Evolutionary conservation across 2,113 vertebrate genomes (phyloP).

Genomic region (Xenopus borealis): DNA sequence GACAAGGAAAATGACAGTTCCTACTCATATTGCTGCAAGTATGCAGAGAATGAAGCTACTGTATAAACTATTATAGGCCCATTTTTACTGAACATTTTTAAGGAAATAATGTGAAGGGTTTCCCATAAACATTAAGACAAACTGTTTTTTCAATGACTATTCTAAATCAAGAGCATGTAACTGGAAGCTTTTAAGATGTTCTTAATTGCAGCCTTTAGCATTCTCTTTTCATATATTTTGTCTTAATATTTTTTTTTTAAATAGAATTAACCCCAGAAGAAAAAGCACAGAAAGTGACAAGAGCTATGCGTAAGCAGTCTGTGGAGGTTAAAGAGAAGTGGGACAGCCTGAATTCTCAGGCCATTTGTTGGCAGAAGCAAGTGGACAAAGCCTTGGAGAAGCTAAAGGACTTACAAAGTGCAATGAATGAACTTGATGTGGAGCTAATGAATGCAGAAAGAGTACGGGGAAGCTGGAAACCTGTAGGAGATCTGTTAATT

Average conservation of each 20-base stretch:
- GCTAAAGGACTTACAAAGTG: constrained; percentile 86
- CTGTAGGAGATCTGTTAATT: constrained; percentile 87
- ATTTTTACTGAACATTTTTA: too few relatives aligned
- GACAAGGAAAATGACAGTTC: too few relatives aligned
- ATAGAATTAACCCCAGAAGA: constrained; percentile 90
- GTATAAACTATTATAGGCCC: too few relatives aligned
- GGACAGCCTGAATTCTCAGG: constrained; percentile 80
- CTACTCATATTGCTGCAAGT: too few relatives aligned
- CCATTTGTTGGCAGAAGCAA: constrained; percentile 85
- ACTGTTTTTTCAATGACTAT: too few relatives aligned
- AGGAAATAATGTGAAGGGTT: too few relatives aligned
- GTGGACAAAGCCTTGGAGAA: constrained; percentile 85
- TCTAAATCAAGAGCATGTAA: too few relatives aligned
- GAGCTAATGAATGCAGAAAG: constrained; percentile 82
- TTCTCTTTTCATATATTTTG: too few relatives aligned
- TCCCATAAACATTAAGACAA: too few relatives aligned
- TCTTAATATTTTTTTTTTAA: constrained; percentile 19
- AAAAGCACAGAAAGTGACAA: constrained; percentile 83
- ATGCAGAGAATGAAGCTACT: too few relatives aligned
- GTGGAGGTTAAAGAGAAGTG: constrained; percentile 89
- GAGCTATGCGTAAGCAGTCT: constrained; percentile 92
- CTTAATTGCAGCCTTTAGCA: too few relatives aligned
- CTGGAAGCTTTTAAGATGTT: too few relatives aligned
- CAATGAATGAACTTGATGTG: constrained; percentile 89
- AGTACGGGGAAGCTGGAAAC: constrained; percentile 79